A percentile compares a stretch with the other conserved stretches of the same genome.
phyloP scores from a whole-genome alignment of 2,797 vertebrate species.

The Buphagus erythrorhynchus region DNA sequence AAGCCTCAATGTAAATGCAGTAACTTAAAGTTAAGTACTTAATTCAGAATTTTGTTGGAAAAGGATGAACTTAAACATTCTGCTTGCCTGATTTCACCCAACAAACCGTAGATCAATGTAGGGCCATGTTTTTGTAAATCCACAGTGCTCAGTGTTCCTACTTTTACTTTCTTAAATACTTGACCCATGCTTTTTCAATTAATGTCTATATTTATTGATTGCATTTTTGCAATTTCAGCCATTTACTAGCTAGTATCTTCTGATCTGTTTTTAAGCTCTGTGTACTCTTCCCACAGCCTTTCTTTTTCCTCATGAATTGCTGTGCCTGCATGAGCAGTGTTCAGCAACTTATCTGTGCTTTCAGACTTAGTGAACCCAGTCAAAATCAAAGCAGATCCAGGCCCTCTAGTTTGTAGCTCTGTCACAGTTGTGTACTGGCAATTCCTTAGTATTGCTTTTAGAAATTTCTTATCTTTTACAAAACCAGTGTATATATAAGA shows the following conservation, averaged over 20 bases:
- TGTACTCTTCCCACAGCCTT: not conserved
- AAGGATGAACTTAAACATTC: not conserved
- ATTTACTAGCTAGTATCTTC: not conserved
- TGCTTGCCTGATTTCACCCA: not conserved
- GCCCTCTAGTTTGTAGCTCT: not conserved
- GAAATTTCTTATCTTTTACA: not conserved
- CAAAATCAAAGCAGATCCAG: slow-evolving; percentile 7
- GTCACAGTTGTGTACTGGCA: not conserved
- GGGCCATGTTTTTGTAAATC: not conserved
- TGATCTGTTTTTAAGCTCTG: not conserved
- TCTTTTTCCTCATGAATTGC: not conserved
- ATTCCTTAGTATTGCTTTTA: not conserved
- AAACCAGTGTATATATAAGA: not conserved
- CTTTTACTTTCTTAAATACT: not conserved
- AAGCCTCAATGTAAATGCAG: not conserved
- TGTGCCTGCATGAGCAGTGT: not conserved
- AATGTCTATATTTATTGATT: not conserved
- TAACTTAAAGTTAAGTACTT: not conserved
- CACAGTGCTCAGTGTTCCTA: rapidly evolving
- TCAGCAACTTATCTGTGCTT: not conserved
- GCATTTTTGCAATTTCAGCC: not conserved
- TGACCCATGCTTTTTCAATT: not conserved
- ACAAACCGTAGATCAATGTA: not conserved
- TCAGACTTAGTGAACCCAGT: not conserved
- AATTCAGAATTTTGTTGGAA: not conserved